A percentile compares a stretch with the other conserved stretches of the same genome.
Conservation (phyloP, 2,888 invertebrate species). For the Auanema freiburgensis region DNA sequence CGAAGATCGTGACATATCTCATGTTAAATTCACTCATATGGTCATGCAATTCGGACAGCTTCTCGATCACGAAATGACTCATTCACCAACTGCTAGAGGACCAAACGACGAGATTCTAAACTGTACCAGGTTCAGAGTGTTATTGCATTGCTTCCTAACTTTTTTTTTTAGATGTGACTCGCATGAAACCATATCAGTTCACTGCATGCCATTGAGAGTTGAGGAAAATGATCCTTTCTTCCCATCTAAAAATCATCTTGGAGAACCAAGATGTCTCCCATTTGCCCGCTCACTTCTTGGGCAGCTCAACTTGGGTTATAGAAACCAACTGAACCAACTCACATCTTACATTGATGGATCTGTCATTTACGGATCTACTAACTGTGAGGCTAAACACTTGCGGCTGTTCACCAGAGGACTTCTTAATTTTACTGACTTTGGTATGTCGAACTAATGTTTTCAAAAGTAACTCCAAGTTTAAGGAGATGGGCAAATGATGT, state of each 20-base stretch:
- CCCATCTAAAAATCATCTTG: conserved; percentile 78
- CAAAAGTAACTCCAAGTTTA: too few species aligned
- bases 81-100: conserved; percentile 60
- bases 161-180: conserved; percentile 76
- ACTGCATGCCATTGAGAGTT: conserved; percentile 89
- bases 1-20: conserved; percentile 51
- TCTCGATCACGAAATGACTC: conserved; percentile 77
- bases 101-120: conserved; percentile 63
- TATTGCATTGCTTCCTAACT: neutral
- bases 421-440: conserved; percentile 63
- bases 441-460: neutral
- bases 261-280: conserved; percentile 83
- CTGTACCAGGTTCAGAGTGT: conserved; percentile 58
- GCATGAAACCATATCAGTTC: conserved; percentile 84
- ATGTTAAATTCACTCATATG: conserved; percentile 64
- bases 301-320: conserved; percentile 76
- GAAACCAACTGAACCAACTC: conserved; percentile 71
- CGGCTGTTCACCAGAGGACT: conserved; percentile 72
- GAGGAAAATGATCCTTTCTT: conserved; percentile 87
- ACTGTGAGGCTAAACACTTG: conserved; percentile 79
- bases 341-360: conserved; percentile 80
- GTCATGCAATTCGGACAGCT: conserved; percentile 93
- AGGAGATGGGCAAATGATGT: conserved; percentile 55
- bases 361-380: conserved; percentile 86
- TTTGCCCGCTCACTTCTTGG: conserved; percentile 92